These are phyloP conservation scores for Embiotoca jacksoni DNA, from an alignment of 2,113 vertebrate genomes.

Conservation along the genomic window DNA sequence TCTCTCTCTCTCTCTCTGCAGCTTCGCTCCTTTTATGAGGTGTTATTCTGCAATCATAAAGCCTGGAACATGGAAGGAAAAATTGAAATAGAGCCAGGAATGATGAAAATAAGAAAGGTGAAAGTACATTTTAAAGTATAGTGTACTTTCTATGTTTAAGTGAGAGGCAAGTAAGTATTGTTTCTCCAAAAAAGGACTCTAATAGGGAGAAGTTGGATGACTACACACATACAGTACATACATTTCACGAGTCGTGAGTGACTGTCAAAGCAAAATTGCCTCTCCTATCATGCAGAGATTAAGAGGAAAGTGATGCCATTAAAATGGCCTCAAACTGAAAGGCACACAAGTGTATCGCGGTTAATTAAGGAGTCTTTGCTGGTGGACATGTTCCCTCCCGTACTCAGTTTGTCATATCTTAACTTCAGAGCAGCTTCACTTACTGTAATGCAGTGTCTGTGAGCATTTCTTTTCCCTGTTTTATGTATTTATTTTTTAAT, in stretches of 20 bases:
- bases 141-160: not conserved
- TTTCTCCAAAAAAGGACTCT: too few relatives aligned
- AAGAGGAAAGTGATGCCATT: constrained; percentile 11
- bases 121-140: not conserved
- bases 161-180: too few relatives aligned
- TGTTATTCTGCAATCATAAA: constrained; percentile 30
- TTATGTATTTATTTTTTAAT: constrained; percentile 11
- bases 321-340: constrained; percentile 20
- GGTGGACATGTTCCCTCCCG: constrained; percentile 18
- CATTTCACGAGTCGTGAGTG: constrained; percentile 21
- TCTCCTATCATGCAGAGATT: constrained; percentile 38
- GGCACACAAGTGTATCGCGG: constrained; percentile 7
- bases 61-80: constrained; percentile 7
- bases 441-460: constrained; percentile 1
- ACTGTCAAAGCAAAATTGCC: constrained; percentile 11
- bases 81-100: not conserved
- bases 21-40: constrained; percentile 56
- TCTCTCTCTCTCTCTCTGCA: constrained; percentile 1
- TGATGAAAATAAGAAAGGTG: not conserved
- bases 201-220: too few relatives aligned
- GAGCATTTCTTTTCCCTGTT: not conserved
- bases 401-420: constrained; percentile 23
- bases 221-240: constrained; percentile 13
- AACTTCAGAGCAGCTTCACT: not conserved
- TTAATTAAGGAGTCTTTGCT: constrained; percentile 36